Evolutionary conservation across 2,888 invertebrate species (phyloP), one percentile per base, ranked within the genome.

Genomic region (Salpingus planirostris): DNA sequence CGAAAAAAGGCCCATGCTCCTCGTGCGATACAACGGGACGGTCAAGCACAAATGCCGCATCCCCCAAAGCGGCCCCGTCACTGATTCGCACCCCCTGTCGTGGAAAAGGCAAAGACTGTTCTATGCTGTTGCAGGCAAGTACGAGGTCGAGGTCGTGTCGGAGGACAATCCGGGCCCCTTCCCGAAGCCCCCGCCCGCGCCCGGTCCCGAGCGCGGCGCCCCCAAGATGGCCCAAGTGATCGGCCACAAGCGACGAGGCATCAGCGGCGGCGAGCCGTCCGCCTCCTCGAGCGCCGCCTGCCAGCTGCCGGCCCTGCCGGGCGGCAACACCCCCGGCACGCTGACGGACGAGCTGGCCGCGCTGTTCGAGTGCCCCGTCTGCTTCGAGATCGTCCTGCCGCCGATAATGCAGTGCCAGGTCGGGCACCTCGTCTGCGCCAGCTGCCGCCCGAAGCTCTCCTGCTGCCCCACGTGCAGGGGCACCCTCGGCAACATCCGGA

Each of bases 381-480:
- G 98, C 68, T 96, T 98, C 66, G 98, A 99, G 69, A 97, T 96
- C 74, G 97, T 97, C 44, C 72, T 98, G 60, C 98, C 98, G 44
- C 98, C 98, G 21, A 98, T 99, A 55, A 74, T 96, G 64, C 97
- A 97, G 67, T 98, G 98, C 66, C 93, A 93, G 65, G 93, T 92
- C 65, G 98, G 98, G 40, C 98, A 98, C 69, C 77, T 98, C 57
- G 95, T 98, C 38, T 98, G 98, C 70, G 90, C 93, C 42, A 88
- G 85, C 60, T 98, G 98, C 69, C 78, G 97, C 42, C 93, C 95
- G 33, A 98, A 97, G 67, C 75, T 98, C 43, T 86, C 88, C 44
- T 91, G 92, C 66, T 98, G 98, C 67, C 98, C 98, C 24, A 97
- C 96, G 39, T 98, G 97, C 64, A 80, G 98, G 43, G 97, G 97